Evolutionary conservation across 2,113 vertebrate species (phyloP).

Genomic region (Oxyura jamaicensis): DNA sequence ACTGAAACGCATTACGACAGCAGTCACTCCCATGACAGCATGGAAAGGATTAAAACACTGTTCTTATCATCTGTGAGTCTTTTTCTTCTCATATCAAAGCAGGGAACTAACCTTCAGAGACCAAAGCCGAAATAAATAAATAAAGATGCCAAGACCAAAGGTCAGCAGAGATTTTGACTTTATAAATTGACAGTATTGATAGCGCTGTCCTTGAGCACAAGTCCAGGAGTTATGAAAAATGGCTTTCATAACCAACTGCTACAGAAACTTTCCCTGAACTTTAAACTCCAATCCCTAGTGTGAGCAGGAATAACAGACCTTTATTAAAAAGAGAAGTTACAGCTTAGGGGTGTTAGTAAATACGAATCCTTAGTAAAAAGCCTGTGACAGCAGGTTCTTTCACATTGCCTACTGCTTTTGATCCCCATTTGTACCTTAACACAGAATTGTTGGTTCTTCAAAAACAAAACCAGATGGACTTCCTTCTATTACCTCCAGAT

Average conservation of each 20-base stretch:
- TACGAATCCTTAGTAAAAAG: background rate
- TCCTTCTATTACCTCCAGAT: background rate
- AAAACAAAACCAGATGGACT: rapidly evolving
- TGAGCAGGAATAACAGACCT: background rate
- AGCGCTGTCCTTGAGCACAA: background rate
- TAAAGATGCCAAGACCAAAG: background rate
- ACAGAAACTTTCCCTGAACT: background rate
- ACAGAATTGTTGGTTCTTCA: background rate
- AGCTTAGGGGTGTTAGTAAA: background rate
- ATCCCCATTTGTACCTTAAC: background rate
- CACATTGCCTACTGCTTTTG: background rate
- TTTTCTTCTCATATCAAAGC: constrained; percentile 6
- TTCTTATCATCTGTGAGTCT: background rate
- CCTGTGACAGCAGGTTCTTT: background rate
- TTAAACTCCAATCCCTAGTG: background rate
- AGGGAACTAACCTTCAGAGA: background rate
- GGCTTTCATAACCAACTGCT: background rate
- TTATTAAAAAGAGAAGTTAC: background rate
- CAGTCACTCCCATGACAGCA: background rate
- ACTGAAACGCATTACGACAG: background rate
- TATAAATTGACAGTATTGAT: background rate
- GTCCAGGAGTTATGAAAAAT: background rate
- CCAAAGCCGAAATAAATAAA: background rate
- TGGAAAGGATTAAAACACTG: background rate
- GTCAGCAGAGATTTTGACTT: background rate